Evolutionary conservation across 1,140 invertebrate species (phyloP).

Genomic region (Drosophila asahinai): DNA sequence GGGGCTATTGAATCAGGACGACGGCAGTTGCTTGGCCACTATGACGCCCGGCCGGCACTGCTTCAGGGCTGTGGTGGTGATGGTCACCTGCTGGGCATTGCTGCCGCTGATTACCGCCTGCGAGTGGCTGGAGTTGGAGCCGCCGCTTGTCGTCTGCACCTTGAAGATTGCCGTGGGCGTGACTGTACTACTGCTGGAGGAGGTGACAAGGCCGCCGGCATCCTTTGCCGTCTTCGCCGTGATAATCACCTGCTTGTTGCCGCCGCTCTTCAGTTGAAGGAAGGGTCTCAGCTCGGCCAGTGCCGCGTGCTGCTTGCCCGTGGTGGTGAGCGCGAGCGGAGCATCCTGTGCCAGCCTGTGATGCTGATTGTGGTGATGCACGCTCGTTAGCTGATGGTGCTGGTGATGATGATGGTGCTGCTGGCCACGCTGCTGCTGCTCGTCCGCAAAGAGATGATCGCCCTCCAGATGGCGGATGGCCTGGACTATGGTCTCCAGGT

Average conservation of each 20-base stretch:
- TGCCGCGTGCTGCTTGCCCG: constrained; percentile 85
- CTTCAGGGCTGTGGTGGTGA: constrained; percentile 86
- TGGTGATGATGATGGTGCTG: constrained; percentile 75
- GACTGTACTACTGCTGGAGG: constrained; percentile 38
- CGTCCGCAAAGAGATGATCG: constrained; percentile 94
- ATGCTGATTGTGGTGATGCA: constrained; percentile 46
- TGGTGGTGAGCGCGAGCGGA: constrained; percentile 91
- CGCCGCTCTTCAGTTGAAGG: constrained; percentile 86
- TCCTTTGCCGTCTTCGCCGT: constrained; percentile 67
- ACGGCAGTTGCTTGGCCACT: constrained; percentile 90
- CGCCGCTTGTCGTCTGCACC: constrained; percentile 64
- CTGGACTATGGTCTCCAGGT: constrained; percentile 98
- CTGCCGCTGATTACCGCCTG: constrained; percentile 46
- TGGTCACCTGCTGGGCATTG: constrained; percentile 63
- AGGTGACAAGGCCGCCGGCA: constrained; percentile 24
- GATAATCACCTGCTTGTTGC: constrained; percentile 78
- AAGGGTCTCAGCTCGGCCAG: constrained; percentile 89
- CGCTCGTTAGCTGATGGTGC: constrained; percentile 59
- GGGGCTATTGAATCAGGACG: constrained; percentile 80
- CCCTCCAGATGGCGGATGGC: constrained; percentile 98
- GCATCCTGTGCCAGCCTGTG: constrained; percentile 86
- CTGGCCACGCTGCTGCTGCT: constrained; percentile 73
- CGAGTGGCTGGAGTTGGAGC: constrained; percentile 10
- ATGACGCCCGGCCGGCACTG: constrained; percentile 94
- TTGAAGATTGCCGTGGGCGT: constrained; percentile 82